A percentile compares a stretch with the other conserved stretches of the same genome.
phyloP scores from a whole-genome alignment of 2,888 invertebrate species.

The Eucriotettix oculatus region DNA sequence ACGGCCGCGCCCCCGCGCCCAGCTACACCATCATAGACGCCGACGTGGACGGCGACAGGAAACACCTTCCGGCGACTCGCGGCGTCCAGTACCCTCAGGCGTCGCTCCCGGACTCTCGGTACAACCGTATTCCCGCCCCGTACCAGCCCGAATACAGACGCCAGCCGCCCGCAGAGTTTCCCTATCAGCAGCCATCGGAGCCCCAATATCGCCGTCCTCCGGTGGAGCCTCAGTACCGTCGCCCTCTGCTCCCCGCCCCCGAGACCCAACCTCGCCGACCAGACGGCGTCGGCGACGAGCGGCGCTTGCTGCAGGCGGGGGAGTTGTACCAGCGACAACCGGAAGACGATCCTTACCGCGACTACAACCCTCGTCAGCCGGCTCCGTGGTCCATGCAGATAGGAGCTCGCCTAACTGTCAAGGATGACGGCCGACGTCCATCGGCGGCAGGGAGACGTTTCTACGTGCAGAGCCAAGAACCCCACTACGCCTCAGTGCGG shows the following conservation, averaged over 20 bases:
- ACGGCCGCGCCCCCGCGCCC: not conserved
- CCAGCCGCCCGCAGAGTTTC: not conserved
- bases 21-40: slow-evolving; percentile 13
- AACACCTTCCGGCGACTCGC: not conserved
- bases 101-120: slow-evolving; percentile 1
- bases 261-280: not conserved
- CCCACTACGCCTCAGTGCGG: not conserved
- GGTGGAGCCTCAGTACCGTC: not conserved
- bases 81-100: not conserved
- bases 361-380: slow-evolving; percentile 13
- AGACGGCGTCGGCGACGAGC: too few species aligned
- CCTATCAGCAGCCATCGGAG: not conserved
- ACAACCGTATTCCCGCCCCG: slow-evolving; percentile 10
- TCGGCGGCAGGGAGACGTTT: slow-evolving; percentile 8
- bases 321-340: not conserved
- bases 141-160: slow-evolving; percentile 5
- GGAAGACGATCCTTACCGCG: slow-evolving; percentile 11
- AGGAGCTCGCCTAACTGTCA: slow-evolving; percentile 13
- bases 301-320: not conserved
- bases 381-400: slow-evolving; percentile 15
- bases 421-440: slow-evolving; percentile 12
- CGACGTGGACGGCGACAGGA: slow-evolving; percentile 1
- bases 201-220: not conserved
- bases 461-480: slow-evolving; percentile 13
- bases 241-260: not conserved